Conservation (phyloP, 2,888 invertebrate genomes). For the Chloromyia formosa region DNA sequence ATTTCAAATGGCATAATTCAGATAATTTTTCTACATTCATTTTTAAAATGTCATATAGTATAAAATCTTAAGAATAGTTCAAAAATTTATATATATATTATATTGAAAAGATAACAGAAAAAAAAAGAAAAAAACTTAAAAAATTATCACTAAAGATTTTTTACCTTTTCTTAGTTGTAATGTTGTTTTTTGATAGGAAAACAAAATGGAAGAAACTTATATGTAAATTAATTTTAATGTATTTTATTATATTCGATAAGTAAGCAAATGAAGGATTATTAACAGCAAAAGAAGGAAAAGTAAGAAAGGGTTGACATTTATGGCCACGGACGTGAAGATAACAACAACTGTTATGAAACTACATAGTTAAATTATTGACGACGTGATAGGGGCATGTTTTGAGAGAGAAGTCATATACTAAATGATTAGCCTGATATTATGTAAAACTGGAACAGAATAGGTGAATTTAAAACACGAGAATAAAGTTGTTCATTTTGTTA, state of each 20-base stretch:
- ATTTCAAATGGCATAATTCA: no score
- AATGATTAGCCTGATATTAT: constrained; percentile 29
- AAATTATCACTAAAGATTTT: constrained; percentile 36
- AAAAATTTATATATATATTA: constrained; percentile 26
- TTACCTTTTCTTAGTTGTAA: constrained; percentile 44
- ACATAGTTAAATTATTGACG: no score
- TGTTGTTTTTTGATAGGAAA: constrained; percentile 44
- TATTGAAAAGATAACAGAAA: constrained; percentile 14
- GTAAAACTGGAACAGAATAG: constrained; percentile 22
- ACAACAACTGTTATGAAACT: constrained; percentile 33
- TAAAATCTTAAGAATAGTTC: constrained; percentile 37
- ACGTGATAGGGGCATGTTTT: not conserved
- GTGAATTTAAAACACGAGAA: constrained; percentile 18
- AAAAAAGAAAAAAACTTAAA: constrained; percentile 27
- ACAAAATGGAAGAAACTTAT: constrained; percentile 25
- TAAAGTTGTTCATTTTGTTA: constrained; percentile 45
- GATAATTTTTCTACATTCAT: not conserved
- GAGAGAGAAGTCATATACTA: constrained; percentile 1
- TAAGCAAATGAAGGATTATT: not conserved
- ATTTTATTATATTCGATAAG: constrained; percentile 43
- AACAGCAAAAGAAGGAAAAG: not conserved
- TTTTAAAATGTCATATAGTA: not conserved
- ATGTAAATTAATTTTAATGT: constrained; percentile 43
- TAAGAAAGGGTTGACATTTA: constrained; percentile 4
- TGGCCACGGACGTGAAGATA: not conserved